Evolutionary conservation across 2,888 invertebrate genomes (phyloP), one percentile per base, ranked within the genome.

Genomic region (Idaea dimidiata): DNA sequence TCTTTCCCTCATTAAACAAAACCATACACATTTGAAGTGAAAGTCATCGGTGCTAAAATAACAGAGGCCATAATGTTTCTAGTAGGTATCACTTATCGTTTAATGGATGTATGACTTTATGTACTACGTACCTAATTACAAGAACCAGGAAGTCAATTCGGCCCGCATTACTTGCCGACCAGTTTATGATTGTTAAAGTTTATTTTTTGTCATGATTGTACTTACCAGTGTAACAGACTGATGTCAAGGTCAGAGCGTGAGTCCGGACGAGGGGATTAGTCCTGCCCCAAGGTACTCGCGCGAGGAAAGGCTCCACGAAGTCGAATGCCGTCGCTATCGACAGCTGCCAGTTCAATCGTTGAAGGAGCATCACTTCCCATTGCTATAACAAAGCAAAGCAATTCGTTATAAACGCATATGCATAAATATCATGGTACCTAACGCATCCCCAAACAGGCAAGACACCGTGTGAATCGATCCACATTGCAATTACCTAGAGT

Each of bases 221-320:
- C 94, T 91, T 91, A 97, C 97, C 97, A 82, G 96, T 96, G 79
- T 95, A 96, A 83, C 96, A 96, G 69, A 97, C 94, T 56, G 96
- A 95, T 69, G 96, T 95, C 77, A 97, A 94, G 5, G 96, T 96
- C 77, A 96, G 94, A 59, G 96, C 95, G 80, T 97, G 97, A 68
- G 95, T 92, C 72, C 96, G 93, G 55, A 96, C 93, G 58, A 95
- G 88, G 59, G 93, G 88, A 72, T 94, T 94, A 60, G 93, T 86
- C 63, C 93, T 91, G 65, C 94, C 93, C 94, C 95, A 95, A 17
- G 94, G 86, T 68, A 91, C 87, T 73, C 96, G 91, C 73, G 95
- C 94, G 68, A 97, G 89, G 73, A 97, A 93, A 76, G 96, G 97
- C 82, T 97, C 97, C 77, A 97, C 94, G 88, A 96, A 97, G 88